Percentiles rank a stretch among this genome's conserved stretches.
phyloP scores from a whole-genome alignment of 2,797 vertebrate species.

The Pachyuromys duprasi region DNA sequence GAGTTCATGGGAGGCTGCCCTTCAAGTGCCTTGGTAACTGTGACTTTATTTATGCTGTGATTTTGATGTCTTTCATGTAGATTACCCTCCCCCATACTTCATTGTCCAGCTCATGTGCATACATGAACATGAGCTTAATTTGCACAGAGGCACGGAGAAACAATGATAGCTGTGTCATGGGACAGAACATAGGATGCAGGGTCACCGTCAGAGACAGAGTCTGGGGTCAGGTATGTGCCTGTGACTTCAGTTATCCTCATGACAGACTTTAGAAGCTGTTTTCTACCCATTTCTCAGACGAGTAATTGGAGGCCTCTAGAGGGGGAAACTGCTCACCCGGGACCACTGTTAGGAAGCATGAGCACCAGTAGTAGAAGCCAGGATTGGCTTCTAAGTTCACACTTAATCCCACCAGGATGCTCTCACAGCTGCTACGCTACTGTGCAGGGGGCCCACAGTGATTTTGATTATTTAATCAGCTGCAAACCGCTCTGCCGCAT shows the following conservation, averaged over 20 bases:
- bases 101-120: not conserved
- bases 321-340: not conserved
- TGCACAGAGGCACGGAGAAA: not conserved
- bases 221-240: no score
- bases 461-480: not conserved
- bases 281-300: not conserved
- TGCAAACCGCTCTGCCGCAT: not conserved
- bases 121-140: not conserved
- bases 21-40: not conserved
- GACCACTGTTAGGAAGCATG: not conserved
- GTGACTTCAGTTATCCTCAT: not conserved
- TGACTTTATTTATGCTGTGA: not conserved
- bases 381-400: not conserved
- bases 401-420: not conserved
- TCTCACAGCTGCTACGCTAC: rapidly evolving
- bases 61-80: not conserved
- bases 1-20: not conserved
- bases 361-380: not conserved
- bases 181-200: rapidly evolving
- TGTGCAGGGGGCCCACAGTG: not conserved
- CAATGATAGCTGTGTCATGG: rapidly evolving
- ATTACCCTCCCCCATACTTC: rapidly evolving
- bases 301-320: not conserved
- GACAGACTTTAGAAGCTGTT: not conserved
- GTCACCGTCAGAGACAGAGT: not conserved